Evolutionary conservation across 2,888 invertebrate genomes (phyloP), one percentile per base, ranked within the genome.

Genomic region (Merodon equestris): DNA sequence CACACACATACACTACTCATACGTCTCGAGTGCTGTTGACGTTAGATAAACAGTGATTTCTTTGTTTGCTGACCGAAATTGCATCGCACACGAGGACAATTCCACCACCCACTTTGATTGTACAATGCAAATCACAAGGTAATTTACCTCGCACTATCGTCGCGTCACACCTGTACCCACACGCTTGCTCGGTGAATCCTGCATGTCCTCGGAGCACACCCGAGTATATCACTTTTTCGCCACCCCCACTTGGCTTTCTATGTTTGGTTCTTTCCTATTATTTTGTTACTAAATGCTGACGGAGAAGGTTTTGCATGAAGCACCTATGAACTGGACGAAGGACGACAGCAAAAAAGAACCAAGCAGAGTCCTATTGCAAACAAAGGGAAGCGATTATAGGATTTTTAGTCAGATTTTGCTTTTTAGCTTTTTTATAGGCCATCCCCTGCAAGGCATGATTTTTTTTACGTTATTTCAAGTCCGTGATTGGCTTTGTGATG

Each of bases 31-130:
- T 18, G 9, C 42, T 19, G 38, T 40, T 27, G 27, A 27, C 45
- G 9, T 42, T 48, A 47, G 42, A n/a, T 47, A 70, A 75, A 70
- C 70, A 58, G 64, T 58, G 70, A 70, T 75, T 70, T 75, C 75
- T 17, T 75, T 70, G 70, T 75, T 70, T 70, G 75, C 36, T 47
- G 27, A 64, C 36, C 42, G 47, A 75, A 70, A 75, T 68, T 75
- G 68, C 68, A 68, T 53, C 42, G 51, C 51, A 17, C n/a, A 27
- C 63, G 36, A 27, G 19, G 3, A 45, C n/a, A 17, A 13, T 18
- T 10, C 17, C 14, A 9, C 14, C 10, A 40, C 10, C 3, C 40
- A 3, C 9, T 40, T 9, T n/a, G 10, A 3, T n/a, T 40, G 2
- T 9, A 9, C 12, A 1, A 7, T 9, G 40, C 10, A 40, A n/a